These are phyloP conservation scores for Drosophila helvetica DNA, from an alignment of 2,888 invertebrate species.

Conservation along the genomic window DNA sequence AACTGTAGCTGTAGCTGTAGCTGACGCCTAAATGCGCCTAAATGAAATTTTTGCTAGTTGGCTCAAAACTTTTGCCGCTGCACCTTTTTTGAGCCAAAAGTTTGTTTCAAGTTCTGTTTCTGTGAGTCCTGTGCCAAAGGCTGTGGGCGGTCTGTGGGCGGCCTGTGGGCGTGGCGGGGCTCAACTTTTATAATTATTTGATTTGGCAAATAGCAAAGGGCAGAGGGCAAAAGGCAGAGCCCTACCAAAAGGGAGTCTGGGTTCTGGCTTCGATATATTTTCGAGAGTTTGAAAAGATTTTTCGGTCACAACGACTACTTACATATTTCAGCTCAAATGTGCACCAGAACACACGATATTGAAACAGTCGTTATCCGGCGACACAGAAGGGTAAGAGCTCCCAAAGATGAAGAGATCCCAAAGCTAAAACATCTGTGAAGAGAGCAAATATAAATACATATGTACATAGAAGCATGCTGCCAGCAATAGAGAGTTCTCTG, in stretches of 20 bases:
- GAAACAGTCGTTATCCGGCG: too few species aligned
- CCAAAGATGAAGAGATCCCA: not conserved
- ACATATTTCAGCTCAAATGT: not conserved
- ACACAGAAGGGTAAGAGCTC: too few species aligned
- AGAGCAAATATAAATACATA: not conserved
- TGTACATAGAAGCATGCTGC: too few species aligned
- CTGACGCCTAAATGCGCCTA: slow-evolving; percentile 72
- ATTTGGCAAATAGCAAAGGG: slow-evolving; percentile 66
- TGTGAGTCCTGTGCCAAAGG: slow-evolving; percentile 55
- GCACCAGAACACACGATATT: not conserved
- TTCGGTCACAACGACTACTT: not conserved
- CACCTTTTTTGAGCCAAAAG: slow-evolving; percentile 66
- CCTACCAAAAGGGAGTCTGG: not conserved
- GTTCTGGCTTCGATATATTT: not conserved
- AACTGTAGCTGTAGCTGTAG: slow-evolving; percentile 30
- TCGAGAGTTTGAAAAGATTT: not conserved
- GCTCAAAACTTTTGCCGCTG: slow-evolving; percentile 62
- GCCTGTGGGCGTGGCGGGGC: slow-evolving; percentile 25
- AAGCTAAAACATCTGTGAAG: not conserved
- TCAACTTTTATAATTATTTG: slow-evolving; percentile 82
- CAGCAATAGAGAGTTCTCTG: not conserved
- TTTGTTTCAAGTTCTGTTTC: slow-evolving; percentile 60
- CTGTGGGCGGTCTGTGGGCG: slow-evolving; percentile 24
- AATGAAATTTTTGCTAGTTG: slow-evolving; percentile 75
- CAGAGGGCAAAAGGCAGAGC: not conserved